phyloP scores from a whole-genome alignment of 2,797 vertebrate genomes.

The Prunella strophiata region DNA sequence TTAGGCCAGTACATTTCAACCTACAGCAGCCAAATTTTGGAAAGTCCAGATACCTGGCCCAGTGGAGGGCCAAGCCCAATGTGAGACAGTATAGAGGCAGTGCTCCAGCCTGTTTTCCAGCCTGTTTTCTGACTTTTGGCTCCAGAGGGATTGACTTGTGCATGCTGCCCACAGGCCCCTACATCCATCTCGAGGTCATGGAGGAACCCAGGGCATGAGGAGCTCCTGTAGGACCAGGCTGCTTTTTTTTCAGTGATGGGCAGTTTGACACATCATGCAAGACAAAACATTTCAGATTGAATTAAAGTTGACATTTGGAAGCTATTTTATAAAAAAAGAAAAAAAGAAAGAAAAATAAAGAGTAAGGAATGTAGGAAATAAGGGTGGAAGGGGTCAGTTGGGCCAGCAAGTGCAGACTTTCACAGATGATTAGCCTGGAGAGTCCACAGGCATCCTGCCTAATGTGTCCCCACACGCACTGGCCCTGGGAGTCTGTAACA shows the following conservation, averaged over 20 bases:
- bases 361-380: background rate
- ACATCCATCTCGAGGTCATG: background rate
- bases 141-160: background rate
- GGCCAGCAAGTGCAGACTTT: conserved; percentile 5
- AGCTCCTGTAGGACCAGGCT: background rate
- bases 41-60: background rate
- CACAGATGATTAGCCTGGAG: background rate
- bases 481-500: background rate
- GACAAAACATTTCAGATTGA: background rate
- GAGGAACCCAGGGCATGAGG: background rate
- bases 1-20: background rate
- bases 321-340: background rate
- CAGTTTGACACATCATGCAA: background rate
- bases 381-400: background rate
- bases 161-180: background rate
- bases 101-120: background rate
- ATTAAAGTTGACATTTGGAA: background rate
- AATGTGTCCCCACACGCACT: background rate
- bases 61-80: background rate
- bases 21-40: background rate
- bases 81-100: background rate
- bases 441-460: background rate
- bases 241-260: background rate
- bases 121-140: background rate
- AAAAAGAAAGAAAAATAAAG: no score